Conservation (phyloP, 53 echinoderm and acorn worm genomes). For the Holothuria leucospilota region DNA sequence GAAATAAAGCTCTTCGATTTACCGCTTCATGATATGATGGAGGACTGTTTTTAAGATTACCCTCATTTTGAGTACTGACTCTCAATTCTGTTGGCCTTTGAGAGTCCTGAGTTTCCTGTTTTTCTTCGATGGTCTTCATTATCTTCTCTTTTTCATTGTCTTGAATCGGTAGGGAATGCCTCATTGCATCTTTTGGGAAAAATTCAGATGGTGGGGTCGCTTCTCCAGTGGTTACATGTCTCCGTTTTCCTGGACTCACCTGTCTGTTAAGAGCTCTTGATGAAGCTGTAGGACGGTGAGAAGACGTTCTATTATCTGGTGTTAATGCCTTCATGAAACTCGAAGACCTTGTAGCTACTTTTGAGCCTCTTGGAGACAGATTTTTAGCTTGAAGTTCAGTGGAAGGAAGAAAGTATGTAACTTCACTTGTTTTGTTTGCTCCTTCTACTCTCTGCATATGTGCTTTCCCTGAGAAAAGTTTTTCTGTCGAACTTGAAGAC, state of each 20-base stretch:
- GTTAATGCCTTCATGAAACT: conserved; percentile 49
- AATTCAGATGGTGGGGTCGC: conserved; percentile 77
- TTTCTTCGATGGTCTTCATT: conserved; percentile 52
- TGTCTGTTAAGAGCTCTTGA: conserved; percentile 47
- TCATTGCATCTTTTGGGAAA: conserved; percentile 85
- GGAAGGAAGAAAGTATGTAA: conserved; percentile 53
- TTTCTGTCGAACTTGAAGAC: conserved; percentile 75
- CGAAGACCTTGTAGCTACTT: not conserved
- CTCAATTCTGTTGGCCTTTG: conserved; percentile 21
- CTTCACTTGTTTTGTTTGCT: conserved; percentile 54
- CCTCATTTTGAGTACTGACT: conserved; percentile 11
- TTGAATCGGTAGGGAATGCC: conserved; percentile 60
- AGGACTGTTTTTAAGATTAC: conserved; percentile 44
- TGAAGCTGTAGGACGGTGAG: conserved; percentile 1
- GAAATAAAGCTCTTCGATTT: conserved; percentile 71
- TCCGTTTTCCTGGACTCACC: conserved; percentile 14
- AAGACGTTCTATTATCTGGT: not conserved
- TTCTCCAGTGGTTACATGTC: conserved; percentile 51
- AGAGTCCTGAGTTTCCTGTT: conserved; percentile 39
- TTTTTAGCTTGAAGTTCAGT: conserved; percentile 25
- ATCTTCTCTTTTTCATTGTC: conserved; percentile 19
- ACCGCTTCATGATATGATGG: conserved; percentile 90
- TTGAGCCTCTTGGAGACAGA: conserved; percentile 24
- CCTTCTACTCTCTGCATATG: conserved; percentile 47
- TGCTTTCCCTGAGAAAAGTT: conserved; percentile 53